Evolutionary conservation across 2,888 invertebrate species (phyloP).

Genomic region (Zeuzera pyrina): DNA sequence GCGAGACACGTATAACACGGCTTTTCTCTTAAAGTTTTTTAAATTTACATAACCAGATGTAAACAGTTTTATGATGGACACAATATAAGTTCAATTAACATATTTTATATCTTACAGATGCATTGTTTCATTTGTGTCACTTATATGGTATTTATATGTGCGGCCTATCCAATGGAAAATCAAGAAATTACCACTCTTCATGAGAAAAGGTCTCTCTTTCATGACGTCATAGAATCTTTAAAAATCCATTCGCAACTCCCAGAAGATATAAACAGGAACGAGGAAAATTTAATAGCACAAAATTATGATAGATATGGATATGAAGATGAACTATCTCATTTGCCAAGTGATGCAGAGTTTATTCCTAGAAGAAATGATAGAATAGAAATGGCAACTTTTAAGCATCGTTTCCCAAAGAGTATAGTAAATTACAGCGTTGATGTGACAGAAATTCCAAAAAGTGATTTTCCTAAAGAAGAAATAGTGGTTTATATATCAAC

Average conservation of each 20-base stretch:
- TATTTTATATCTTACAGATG: slow-evolving; percentile 50
- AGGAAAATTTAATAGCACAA: slow-evolving; percentile 48
- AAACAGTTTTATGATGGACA: too few species aligned
- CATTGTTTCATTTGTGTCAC: slow-evolving; percentile 61
- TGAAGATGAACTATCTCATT: slow-evolving; percentile 36
- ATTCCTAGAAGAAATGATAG: slow-evolving; percentile 57
- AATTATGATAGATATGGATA: slow-evolving; percentile 40
- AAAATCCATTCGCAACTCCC: slow-evolving; percentile 45
- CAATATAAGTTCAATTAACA: too few species aligned
- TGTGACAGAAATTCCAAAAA: slow-evolving; percentile 19
- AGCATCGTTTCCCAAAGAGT: slow-evolving; percentile 54
- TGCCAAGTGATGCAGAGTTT: slow-evolving; percentile 46
- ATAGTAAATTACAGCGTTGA: slow-evolving; percentile 19
- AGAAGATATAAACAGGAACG: slow-evolving; percentile 41
- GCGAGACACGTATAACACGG: too few species aligned
- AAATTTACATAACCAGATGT: too few species aligned
- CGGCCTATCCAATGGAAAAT: slow-evolving; percentile 37
- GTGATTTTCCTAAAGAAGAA: slow-evolving; percentile 35
- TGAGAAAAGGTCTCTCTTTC: slow-evolving; percentile 49
- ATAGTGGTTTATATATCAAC: slow-evolving; percentile 44
- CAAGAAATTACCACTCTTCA: slow-evolving; percentile 27
- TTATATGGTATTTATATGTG: slow-evolving; percentile 50
- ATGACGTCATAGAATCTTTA: slow-evolving; percentile 57
- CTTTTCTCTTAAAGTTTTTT: too few species aligned
- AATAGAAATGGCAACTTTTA: slow-evolving; percentile 53